These are phyloP conservation scores for Meles meles DNA, from an alignment of 2,113 vertebrate species.

Conservation along the genomic window DNA sequence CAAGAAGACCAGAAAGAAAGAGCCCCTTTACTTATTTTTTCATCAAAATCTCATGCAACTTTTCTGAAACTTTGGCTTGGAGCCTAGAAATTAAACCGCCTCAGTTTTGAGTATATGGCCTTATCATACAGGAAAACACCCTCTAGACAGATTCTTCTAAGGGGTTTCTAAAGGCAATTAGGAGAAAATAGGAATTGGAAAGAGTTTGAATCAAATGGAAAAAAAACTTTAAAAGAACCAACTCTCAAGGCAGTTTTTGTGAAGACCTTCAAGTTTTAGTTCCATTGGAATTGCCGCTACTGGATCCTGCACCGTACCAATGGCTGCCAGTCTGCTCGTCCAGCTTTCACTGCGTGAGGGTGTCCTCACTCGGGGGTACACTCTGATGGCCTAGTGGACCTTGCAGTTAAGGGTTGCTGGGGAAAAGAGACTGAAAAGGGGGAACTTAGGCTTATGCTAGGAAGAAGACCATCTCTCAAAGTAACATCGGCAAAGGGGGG, in stretches of 20 bases:
- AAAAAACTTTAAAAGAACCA: background rate
- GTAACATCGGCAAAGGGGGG: background rate
- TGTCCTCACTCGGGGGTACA: background rate
- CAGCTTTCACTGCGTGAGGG: fast-evolving
- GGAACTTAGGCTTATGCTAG: background rate
- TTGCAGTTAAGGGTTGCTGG: background rate
- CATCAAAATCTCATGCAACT: background rate
- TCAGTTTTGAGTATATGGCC: background rate
- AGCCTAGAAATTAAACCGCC: background rate
- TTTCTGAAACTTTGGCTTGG: background rate
- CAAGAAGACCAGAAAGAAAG: background rate
- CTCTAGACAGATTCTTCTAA: background rate
- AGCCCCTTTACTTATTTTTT: background rate
- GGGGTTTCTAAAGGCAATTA: background rate
- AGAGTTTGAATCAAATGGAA: background rate
- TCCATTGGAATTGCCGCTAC: background rate
- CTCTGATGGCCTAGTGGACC: fast-evolving
- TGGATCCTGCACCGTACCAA: fast-evolving
- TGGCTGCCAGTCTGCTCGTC: background rate
- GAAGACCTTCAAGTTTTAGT: background rate
- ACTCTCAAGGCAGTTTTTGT: background rate
- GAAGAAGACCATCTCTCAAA: background rate
- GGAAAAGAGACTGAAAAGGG: background rate
- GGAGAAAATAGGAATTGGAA: background rate
- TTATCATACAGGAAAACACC: background rate